phyloP scores from a whole-genome alignment of 2,113 vertebrate genomes.

The Odontophorus gujanensis region DNA sequence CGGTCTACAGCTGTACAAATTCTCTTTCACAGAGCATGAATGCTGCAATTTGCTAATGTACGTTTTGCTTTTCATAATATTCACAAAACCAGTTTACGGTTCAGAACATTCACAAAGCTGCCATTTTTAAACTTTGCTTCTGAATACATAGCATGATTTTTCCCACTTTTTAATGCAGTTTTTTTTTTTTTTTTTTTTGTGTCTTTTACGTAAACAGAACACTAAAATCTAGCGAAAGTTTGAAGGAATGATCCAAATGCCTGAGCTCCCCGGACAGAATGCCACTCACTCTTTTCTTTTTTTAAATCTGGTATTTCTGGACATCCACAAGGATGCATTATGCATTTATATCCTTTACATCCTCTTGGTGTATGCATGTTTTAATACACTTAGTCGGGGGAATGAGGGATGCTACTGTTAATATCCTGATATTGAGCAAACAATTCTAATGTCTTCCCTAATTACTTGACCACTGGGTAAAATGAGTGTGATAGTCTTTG shows the following conservation, averaged over 20 bases:
- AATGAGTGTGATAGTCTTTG: background rate
- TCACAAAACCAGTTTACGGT: slow-evolving; percentile 62
- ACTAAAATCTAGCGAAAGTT: background rate
- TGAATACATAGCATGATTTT: slow-evolving; percentile 36
- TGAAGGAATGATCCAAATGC: background rate
- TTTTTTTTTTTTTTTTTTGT: background rate
- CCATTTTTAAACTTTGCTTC: slow-evolving; percentile 57
- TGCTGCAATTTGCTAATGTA: slow-evolving; percentile 73
- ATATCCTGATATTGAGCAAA: background rate
- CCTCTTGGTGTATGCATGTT: background rate
- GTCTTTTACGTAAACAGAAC: slow-evolving; percentile 30
- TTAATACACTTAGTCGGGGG: background rate
- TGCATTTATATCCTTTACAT: background rate
- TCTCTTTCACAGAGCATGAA: slow-evolving; percentile 68
- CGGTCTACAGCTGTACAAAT: slow-evolving; percentile 67
- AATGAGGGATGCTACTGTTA: background rate
- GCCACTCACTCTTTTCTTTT: background rate
- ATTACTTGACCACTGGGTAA: background rate
- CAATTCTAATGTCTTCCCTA: background rate
- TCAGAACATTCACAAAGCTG: slow-evolving; percentile 60
- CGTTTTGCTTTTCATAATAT: slow-evolving; percentile 70
- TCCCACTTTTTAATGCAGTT: slow-evolving; percentile 12
- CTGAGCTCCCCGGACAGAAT: background rate
- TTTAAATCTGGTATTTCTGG: background rate
- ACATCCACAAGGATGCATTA: background rate